phyloP scores from a whole-genome alignment of 1,140 invertebrate species.

The Cherax destructor region DNA sequence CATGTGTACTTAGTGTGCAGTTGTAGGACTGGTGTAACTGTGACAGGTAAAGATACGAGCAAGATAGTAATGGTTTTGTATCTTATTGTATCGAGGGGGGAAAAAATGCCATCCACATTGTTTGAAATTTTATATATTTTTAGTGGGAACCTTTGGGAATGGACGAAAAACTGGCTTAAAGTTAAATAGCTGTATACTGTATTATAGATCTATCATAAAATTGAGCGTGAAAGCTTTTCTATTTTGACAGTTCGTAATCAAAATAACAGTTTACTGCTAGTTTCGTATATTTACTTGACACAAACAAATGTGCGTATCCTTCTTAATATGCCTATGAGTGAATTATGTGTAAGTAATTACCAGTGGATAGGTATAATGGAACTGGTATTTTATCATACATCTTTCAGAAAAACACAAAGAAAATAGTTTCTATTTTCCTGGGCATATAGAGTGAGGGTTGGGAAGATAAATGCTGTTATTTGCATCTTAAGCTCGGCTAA shows the following conservation, averaged over 20 bases:
- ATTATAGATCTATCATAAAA: not conserved
- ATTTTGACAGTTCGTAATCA: not conserved
- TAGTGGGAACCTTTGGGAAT: not conserved
- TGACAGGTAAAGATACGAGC: conserved; percentile 51
- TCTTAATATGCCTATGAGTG: conserved; percentile 49
- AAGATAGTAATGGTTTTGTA: not conserved
- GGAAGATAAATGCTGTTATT: conserved; percentile 36
- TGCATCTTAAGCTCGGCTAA: conserved; percentile 50
- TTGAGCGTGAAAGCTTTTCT: not conserved
- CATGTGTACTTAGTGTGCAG: conserved; percentile 66
- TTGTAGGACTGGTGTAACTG: conserved; percentile 54
- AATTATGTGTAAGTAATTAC: conserved; percentile 41
- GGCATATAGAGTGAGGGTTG: conserved; percentile 55
- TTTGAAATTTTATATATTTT: not conserved
- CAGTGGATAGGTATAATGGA: conserved; percentile 36
- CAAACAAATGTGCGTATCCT: conserved; percentile 58
- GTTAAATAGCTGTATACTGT: not conserved
- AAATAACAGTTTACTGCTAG: not conserved
- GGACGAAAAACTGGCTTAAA: not conserved
- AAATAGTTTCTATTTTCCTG: conserved; percentile 56
- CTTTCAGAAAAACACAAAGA: conserved; percentile 34
- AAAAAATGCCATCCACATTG: not conserved
- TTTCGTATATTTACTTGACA: conserved; percentile 54
- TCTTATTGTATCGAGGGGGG: not conserved
- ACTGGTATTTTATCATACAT: conserved; percentile 48